Base-by-base conservation (phyloP, 2,797 vertebrate species). In the Uromys caudimaculatus region DNA sequence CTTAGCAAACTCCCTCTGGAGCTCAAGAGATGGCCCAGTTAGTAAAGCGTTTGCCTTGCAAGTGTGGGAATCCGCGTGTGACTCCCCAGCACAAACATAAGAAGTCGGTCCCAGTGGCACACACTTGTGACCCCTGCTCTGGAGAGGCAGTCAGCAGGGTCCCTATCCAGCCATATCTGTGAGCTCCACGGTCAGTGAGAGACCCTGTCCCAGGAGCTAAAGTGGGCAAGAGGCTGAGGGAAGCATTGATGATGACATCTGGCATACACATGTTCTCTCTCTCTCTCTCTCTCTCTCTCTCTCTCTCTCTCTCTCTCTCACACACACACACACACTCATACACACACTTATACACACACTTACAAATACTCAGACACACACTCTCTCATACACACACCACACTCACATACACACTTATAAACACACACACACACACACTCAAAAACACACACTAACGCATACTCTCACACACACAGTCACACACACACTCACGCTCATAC, bases 271-370 rank as follows among this genome's bases (percentile, higher is more conserved):
- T 19, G 27, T n/a, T n/a, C n/a, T n/a, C n/a, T n/a, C n/a, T n/a
- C n/a, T n/a, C n/a, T n/a, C n/a, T n/a, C n/a, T n/a, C n/a, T n/a
- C n/a, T n/a, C n/a, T n/a, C n/a, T n/a, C n/a, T n/a, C n/a, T n/a
- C n/a, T n/a, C n/a, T n/a, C n/a, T n/a, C n/a, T n/a, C n/a, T n/a
- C n/a, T n/a, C n/a, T n/a, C n/a, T n/a, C n/a, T n/a, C 3, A 27
- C 52, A n/a, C 78, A 24, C 21, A 9, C 11, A 2, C 8, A 4
- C 10, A 12, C 44, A 16, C 13, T 0, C 6, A 3, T 6, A 17
- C 27, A 17, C 44, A 50, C 27, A 27, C 35, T 14, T 35, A 32
- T 24, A 52, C 76, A 52, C 24, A 44, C 38, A 6, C 12, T n/a
- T n/a, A n/a, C n/a, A n/a, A n/a, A n/a, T n/a, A n/a, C n/a, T n/a